Conservation (phyloP, 2,113 vertebrate genomes). For the Proteles cristata region DNA sequence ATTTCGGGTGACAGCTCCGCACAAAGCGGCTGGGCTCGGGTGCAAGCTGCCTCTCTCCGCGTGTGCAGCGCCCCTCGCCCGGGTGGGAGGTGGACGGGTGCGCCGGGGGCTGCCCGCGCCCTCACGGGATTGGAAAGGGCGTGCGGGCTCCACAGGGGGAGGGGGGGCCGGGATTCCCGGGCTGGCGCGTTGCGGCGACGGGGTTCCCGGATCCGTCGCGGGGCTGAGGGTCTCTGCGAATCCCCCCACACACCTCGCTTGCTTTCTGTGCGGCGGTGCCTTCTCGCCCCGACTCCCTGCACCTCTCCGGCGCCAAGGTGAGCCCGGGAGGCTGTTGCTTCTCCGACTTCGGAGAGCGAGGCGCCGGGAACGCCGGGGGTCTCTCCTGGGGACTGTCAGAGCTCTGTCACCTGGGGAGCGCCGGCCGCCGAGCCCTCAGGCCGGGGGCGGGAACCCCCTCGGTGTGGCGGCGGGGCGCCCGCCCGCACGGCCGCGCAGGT, state of each 20-base stretch:
- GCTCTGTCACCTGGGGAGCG: background rate
- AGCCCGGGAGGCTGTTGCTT: background rate
- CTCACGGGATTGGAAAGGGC: background rate
- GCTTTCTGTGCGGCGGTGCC: background rate
- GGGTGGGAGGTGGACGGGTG: background rate
- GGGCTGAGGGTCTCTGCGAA: background rate
- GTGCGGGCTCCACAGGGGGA: background rate
- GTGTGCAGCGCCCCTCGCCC: background rate
- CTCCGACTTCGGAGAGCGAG: background rate
- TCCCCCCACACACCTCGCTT: background rate
- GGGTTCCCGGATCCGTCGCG: background rate
- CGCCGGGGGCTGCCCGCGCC: background rate
- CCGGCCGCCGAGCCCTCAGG: background rate
- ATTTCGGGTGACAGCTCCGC: constrained; percentile 56
- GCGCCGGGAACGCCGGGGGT: background rate
- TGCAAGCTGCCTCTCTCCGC: background rate
- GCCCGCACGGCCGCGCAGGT: constrained; percentile 8
- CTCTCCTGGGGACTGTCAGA: background rate
- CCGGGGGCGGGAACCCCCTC: background rate
- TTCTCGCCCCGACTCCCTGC: background rate
- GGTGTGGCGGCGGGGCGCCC: background rate
- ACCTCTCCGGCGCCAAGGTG: background rate
- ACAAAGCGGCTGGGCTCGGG: constrained; percentile 47
- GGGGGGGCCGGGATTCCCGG: background rate
- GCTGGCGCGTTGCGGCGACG: background rate